Evolutionary conservation across 2,113 vertebrate species (phyloP).

Genomic region (Erythrolamprus reginae): DNA sequence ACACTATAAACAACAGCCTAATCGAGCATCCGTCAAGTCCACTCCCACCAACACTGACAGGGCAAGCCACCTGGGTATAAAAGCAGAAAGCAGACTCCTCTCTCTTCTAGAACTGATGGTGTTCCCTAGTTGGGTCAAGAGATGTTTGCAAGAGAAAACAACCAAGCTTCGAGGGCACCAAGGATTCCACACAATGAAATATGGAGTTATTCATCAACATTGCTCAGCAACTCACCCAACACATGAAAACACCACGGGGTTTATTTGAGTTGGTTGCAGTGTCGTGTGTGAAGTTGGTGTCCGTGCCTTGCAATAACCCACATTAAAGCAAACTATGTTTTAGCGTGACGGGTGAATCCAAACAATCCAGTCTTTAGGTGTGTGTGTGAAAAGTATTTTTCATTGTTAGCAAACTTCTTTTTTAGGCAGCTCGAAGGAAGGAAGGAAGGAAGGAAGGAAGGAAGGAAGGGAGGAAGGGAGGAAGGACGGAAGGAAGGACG

Average conservation of each 20-base stretch:
- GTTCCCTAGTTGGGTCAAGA: not conserved
- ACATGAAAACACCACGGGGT: not conserved
- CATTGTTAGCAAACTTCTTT: not conserved
- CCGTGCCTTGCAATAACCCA: not conserved
- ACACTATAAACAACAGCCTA: not conserved
- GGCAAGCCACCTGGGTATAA: not conserved
- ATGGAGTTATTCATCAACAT: not conserved
- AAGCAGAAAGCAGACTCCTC: not conserved
- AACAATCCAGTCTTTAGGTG: not conserved
- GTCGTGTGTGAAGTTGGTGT: not conserved
- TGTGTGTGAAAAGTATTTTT: not conserved
- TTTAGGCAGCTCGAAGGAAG: not conserved
- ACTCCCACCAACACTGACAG: not conserved
- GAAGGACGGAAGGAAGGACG: not conserved
- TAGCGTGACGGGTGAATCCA: not conserved
- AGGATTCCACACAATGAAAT: not conserved
- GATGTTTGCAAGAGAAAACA: not conserved
- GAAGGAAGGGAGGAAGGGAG: too few species aligned
- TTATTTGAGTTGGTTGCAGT: not conserved
- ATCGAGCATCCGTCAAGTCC: not conserved
- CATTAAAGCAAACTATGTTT: not conserved
- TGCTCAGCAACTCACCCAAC: not conserved
- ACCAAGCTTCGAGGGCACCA: not conserved
- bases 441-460: too few species aligned
- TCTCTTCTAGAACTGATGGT: not conserved